These are phyloP conservation scores for Erythrolamprus reginae DNA, from an alignment of 2,113 vertebrate genomes.

Conservation along the genomic window DNA sequence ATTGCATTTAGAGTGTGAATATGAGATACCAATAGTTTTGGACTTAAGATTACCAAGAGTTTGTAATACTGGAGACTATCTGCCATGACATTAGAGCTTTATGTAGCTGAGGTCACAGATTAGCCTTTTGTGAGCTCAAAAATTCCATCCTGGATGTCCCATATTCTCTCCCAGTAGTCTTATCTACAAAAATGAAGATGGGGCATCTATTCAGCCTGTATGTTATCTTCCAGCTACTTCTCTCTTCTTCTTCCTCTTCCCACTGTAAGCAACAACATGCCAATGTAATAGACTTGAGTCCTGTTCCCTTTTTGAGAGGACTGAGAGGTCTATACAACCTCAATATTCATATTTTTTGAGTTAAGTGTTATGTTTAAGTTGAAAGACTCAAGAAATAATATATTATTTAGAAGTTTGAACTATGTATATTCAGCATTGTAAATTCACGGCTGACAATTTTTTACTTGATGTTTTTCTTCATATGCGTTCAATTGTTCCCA, in stretches of 20 bases:
- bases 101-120: slow-evolving; percentile 6
- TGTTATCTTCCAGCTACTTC: background rate
- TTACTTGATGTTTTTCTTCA: background rate
- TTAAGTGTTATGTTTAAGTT: background rate
- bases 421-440: background rate
- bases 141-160: background rate
- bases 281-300: background rate
- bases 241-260: background rate
- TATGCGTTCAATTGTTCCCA: background rate
- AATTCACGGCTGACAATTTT: background rate
- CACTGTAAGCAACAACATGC: background rate
- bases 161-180: background rate
- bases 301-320: background rate
- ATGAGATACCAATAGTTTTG: background rate
- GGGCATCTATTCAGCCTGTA: background rate
- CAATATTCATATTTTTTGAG: background rate
- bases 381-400: background rate
- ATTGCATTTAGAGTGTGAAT: too few relatives aligned
- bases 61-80: background rate
- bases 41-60: background rate
- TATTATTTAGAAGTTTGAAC: background rate
- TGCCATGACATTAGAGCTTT: background rate
- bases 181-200: slow-evolving; percentile 6
- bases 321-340: background rate
- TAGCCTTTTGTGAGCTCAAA: slow-evolving; percentile 9